Evolutionary conservation across 2,113 vertebrate species (phyloP).

Genomic region (Gavialis gangeticus): DNA sequence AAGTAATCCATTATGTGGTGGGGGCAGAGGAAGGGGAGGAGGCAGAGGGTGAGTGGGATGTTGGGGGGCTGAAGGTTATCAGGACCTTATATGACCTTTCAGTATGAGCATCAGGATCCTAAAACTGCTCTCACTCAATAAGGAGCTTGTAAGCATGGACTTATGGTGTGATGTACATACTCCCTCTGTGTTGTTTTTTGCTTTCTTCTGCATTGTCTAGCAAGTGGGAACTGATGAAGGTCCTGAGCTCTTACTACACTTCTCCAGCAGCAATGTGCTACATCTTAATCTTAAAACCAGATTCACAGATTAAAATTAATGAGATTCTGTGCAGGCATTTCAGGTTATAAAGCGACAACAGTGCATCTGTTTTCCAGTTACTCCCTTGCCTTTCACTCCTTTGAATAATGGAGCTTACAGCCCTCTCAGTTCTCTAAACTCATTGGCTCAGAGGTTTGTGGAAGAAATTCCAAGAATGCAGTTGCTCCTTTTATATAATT

Average conservation of each 20-base stretch:
- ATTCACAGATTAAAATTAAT: background rate
- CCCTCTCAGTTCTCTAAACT: background rate
- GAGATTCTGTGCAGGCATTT: background rate
- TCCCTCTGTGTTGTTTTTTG: background rate
- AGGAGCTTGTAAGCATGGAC: background rate
- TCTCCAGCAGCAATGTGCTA: background rate
- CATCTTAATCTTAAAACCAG: background rate
- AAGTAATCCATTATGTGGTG: background rate
- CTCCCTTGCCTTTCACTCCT: background rate
- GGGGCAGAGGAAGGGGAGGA: background rate
- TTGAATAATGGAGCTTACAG: background rate
- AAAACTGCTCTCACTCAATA: background rate
- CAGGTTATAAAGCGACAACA: background rate
- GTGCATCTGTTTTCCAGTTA: background rate
- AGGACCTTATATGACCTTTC: fast-evolving
- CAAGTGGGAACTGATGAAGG: background rate
- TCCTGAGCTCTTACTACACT: background rate
- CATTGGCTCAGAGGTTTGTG: background rate
- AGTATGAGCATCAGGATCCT: background rate
- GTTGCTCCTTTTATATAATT: background rate
- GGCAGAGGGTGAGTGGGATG: background rate
- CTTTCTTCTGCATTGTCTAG: background rate
- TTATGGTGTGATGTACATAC: background rate
- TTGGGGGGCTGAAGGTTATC: background rate
- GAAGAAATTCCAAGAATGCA: background rate